phyloP scores from a whole-genome alignment of 2,888 invertebrate species.

The Busseola fusca region DNA sequence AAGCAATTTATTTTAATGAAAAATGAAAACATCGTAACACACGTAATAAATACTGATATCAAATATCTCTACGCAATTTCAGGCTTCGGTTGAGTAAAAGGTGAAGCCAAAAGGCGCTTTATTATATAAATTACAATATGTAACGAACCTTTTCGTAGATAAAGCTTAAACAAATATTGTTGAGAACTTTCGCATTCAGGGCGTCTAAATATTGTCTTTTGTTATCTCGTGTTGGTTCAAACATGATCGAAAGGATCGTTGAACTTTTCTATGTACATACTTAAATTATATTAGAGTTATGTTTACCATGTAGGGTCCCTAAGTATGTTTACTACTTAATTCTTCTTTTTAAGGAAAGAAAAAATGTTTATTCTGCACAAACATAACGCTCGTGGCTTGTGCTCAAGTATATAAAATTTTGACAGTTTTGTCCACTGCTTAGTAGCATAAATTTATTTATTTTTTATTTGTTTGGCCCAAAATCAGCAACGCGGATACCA shows the following conservation, averaged over 20 bases:
- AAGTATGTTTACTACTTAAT: neutral
- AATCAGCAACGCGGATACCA: neutral
- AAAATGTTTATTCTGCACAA: too few species aligned
- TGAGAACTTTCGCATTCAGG: slow-evolving; percentile 48
- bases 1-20: slow-evolving; percentile 40
- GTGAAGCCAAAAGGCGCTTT: slow-evolving; percentile 35
- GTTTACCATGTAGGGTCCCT: neutral
- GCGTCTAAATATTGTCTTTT: slow-evolving; percentile 39
- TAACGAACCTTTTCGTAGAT: slow-evolving; percentile 48
- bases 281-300: neutral
- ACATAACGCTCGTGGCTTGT: too few species aligned
- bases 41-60: slow-evolving; percentile 17
- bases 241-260: slow-evolving; percentile 33
- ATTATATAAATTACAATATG: slow-evolving; percentile 59
- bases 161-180: slow-evolving; percentile 55
- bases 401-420: too few species aligned
- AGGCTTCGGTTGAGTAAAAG: slow-evolving; percentile 17
- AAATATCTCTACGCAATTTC: slow-evolving; percentile 36
- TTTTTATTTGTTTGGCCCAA: neutral
- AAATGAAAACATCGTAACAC: slow-evolving; percentile 22
- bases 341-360: neutral
- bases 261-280: neutral
- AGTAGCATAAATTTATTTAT: neutral
- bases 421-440: neutral
- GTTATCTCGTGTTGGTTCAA: slow-evolving; percentile 48